Evolutionary conservation across 2,888 invertebrate genomes (phyloP), one percentile per base, ranked within the genome.

Genomic region (Gerosis bhagava): DNA sequence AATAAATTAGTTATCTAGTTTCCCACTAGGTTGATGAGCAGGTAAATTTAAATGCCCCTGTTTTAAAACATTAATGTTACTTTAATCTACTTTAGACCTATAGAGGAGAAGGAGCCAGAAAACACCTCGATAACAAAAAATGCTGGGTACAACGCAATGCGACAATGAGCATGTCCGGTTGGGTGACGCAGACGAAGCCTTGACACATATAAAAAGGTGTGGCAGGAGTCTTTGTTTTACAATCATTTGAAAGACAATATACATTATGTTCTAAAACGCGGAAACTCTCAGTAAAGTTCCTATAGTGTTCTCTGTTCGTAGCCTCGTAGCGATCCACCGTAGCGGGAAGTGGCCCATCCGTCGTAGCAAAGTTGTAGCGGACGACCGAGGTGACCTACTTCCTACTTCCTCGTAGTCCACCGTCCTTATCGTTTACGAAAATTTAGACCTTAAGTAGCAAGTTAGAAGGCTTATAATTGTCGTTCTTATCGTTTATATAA

Each of bases 111-210:
- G n/a, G n/a, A n/a, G n/a, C n/a, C n/a, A n/a, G n/a, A n/a, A n/a
- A n/a, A n/a, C n/a, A n/a, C n/a, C n/a, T n/a, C n/a, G n/a, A 13
- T 8, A 35, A 22, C n/a, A 21, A 8, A 31, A 31, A 32, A 24
- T 43, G 42, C 35, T 21, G 13, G 26, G 15, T n/a, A 21, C 3
- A 42, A 42, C 43, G 43, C 43, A 43, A 35, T 43, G 43, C 43
- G 43, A 35, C 43, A 26, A 43, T 35, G 43, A 35, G 34, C 43
- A 35, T 35, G 43, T 26, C 19, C 34, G n/a, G 26, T 21, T 34
- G 15, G 43, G 32, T 34, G 42, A 42, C 32, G 42, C 42, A 42
- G 25, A 22, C 34, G 8, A 19, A 26, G 43, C 43, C 43, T 32
- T 35, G 35, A 43, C 43, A 26, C 43, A 21, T 8, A 6, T 1